Evolutionary conservation across 2,888 invertebrate species (phyloP).

Genomic region (Lampropteryx suffumata): DNA sequence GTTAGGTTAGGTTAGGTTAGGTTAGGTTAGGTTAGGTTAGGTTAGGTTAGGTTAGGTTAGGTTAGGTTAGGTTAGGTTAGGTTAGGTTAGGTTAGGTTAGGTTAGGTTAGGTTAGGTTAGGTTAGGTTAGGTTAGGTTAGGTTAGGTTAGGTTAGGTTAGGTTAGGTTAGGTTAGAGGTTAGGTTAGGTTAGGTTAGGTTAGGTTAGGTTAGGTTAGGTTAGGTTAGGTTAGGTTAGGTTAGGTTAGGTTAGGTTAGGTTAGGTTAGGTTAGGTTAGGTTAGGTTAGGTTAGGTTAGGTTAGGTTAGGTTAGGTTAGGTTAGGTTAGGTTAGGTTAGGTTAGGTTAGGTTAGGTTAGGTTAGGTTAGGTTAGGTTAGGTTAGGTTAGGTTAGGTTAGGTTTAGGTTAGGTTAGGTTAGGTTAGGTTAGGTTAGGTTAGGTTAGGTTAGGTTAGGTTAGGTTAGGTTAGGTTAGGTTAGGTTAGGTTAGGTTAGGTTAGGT

Average conservation of each 20-base stretch:
- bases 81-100: conserved; percentile 31
- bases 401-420: conserved; percentile 21
- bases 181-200: conserved; percentile 25
- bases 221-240: conserved; percentile 18
- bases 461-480: conserved; percentile 17
- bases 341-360: conserved; percentile 21
- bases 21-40: conserved; percentile 23
- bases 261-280: conserved; percentile 16
- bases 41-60: conserved; percentile 23
- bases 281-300: conserved; percentile 22
- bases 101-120: conserved; percentile 24
- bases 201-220: conserved; percentile 23
- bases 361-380: conserved; percentile 22
- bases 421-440: conserved; percentile 16
- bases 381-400: conserved; percentile 22
- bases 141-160: conserved; percentile 30
- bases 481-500: conserved; percentile 18
- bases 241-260: conserved; percentile 17
- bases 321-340: conserved; percentile 22
- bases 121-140: conserved; percentile 28
- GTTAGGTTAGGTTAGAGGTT: conserved; percentile 25
- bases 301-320: conserved; percentile 27
- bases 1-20: conserved; percentile 25
- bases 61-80: conserved; percentile 4
- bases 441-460: conserved; percentile 22